These are phyloP conservation scores for Chionis minor DNA, from an alignment of 2,113 vertebrate genomes.

Conservation along the genomic window DNA sequence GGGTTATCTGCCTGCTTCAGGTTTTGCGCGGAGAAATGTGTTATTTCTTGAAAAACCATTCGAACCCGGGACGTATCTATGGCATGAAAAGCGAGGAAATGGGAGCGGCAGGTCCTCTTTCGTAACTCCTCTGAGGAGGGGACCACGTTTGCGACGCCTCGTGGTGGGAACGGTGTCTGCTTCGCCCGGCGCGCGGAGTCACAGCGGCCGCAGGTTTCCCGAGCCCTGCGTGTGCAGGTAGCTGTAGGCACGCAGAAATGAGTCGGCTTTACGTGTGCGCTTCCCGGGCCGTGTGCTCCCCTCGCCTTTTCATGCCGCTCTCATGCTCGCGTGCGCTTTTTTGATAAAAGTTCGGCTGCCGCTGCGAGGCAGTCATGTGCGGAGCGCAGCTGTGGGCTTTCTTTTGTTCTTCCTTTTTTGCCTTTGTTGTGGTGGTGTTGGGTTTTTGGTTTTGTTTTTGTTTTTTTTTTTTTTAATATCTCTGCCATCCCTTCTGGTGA, in stretches of 20 bases:
- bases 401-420: neutral
- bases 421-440: neutral
- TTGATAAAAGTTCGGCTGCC: too few relatives aligned
- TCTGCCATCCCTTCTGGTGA: neutral
- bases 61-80: neutral
- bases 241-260: neutral
- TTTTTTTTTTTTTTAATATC: neutral
- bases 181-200: neutral
- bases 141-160: accelerated
- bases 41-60: neutral
- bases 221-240: neutral
- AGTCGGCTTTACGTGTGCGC: accelerated
- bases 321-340: accelerated
- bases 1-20: neutral
- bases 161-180: neutral
- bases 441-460: too few relatives aligned
- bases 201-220: neutral
- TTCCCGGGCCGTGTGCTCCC: neutral
- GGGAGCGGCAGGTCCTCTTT: neutral
- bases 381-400: neutral
- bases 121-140: neutral
- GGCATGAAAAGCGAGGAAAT: neutral
- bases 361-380: neutral
- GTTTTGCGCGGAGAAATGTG: neutral
- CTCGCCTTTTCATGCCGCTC: neutral